A percentile compares a stretch with the other conserved stretches of the same genome.
phyloP scores from a whole-genome alignment of 2,797 vertebrate species.

The Cheracebus regulus region DNA sequence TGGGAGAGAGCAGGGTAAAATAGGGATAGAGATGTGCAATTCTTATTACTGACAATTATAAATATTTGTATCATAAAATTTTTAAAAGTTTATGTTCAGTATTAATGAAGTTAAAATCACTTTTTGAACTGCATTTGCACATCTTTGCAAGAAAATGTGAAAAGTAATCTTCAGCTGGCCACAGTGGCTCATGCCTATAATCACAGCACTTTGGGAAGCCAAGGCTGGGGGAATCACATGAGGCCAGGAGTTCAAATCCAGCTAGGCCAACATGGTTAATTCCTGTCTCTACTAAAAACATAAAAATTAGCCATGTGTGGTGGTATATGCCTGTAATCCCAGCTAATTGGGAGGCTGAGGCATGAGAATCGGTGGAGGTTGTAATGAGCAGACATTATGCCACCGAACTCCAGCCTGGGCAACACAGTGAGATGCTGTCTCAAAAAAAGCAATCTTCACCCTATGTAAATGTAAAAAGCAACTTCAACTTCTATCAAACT shows the following conservation, averaged over 20 bases:
- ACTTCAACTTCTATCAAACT: neutral
- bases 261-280: neutral
- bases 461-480: neutral
- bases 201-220: neutral
- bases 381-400: neutral
- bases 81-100: neutral
- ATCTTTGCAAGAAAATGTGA: neutral
- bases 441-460: neutral
- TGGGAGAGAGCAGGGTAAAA: neutral
- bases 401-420: neutral
- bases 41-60: neutral
- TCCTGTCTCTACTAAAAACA: neutral
- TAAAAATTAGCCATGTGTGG: neutral
- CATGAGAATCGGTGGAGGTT: neutral
- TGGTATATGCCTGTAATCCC: neutral
- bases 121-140: neutral
- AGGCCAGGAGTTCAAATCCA: neutral
- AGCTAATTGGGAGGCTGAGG: neutral
- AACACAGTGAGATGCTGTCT: neutral
- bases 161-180: neutral
- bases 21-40: neutral
- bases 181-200: neutral
- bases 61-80: neutral
- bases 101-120: neutral
- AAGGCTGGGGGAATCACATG: neutral